phyloP scores from a whole-genome alignment of 2,797 vertebrate genomes.

The Lerista edwardsae region DNA sequence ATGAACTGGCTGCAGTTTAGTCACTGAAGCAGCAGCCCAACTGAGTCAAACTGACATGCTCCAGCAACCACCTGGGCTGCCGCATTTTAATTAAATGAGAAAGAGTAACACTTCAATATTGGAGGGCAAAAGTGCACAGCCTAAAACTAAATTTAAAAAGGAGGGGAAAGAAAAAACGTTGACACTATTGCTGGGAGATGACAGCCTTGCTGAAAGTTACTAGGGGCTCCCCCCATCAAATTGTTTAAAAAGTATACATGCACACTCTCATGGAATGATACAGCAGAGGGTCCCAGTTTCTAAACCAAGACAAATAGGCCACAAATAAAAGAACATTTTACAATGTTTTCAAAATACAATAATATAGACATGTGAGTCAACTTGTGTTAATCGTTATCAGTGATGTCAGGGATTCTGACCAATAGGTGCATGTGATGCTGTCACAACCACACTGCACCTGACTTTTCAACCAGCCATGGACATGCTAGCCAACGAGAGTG shows the following conservation, averaged over 20 bases:
- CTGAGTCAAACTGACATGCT: too few species aligned
- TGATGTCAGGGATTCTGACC: not conserved
- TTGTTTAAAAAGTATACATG: not conserved
- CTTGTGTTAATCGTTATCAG: too few species aligned
- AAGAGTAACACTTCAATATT: not conserved
- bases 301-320: not conserved
- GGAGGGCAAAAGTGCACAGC: not conserved
- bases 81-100: too few species aligned
- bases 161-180: too few species aligned
- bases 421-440: not conserved
- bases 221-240: not conserved
- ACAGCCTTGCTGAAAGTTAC: not conserved
- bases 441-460: not conserved
- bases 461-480: not conserved
- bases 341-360: not conserved
- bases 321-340: not conserved
- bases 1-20: too few species aligned
- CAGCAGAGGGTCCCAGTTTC: not conserved
- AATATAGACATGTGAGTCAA: not conserved
- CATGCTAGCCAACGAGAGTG: not conserved
- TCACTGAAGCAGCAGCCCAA: too few species aligned
- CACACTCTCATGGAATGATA: not conserved
- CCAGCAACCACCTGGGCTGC: too few species aligned
- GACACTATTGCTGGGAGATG: not conserved
- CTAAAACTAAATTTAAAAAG: not conserved